Conservation (phyloP, 2,888 invertebrate species). For the Melanophora roralis region DNA sequence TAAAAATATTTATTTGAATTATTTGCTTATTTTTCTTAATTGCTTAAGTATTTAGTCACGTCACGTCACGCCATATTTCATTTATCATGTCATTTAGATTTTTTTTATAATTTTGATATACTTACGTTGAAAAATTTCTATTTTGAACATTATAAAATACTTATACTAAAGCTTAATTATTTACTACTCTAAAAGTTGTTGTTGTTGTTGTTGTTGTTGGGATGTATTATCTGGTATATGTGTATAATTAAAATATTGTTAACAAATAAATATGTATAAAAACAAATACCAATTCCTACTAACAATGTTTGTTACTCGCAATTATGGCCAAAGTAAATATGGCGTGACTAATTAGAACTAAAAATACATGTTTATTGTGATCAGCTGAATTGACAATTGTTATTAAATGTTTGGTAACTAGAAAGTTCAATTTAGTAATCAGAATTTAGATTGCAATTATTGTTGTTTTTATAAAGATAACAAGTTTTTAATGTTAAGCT, state of each 20-base stretch:
- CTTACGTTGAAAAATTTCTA: constrained; percentile 33
- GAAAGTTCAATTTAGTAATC: constrained; percentile 46
- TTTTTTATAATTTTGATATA: constrained; percentile 1
- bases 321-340: constrained; percentile 43
- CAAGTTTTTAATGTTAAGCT: too few species aligned
- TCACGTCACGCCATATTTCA: constrained; percentile 51
- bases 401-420: constrained; percentile 23
- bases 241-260: constrained; percentile 62
- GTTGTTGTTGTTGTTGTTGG: not conserved
- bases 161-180: constrained; percentile 15
- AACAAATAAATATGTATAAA: constrained; percentile 54
- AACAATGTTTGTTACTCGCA: constrained; percentile 63
- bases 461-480: not conserved
- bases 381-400: not conserved
- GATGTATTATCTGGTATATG: not conserved
- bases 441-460: constrained; percentile 1
- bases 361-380: constrained; percentile 7
- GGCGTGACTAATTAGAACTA: constrained; percentile 59
- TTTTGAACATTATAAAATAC: constrained; percentile 26
- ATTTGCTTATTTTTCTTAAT: constrained; percentile 8
- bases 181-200: not conserved
- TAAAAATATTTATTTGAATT: constrained; percentile 12
- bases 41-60: too few species aligned
- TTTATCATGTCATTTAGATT: constrained; percentile 54
- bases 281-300: constrained; percentile 44